Conservation (phyloP, 2,797 vertebrate genomes). For the Etheostoma nigrum region DNA sequence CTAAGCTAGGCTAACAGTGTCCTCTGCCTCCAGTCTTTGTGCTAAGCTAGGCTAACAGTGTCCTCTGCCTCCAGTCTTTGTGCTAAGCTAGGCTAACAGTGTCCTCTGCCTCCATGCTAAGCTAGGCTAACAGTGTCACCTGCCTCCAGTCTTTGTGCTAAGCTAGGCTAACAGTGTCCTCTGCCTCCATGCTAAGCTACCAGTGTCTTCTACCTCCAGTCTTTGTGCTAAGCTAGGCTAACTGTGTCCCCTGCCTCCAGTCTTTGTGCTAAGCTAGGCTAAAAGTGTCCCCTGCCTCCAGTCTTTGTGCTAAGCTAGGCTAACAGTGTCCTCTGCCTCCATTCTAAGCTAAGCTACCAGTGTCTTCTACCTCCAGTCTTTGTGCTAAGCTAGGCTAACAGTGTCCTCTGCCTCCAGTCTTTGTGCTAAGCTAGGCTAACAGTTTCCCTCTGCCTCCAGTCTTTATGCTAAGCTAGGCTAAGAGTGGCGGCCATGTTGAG, state of each 20-base stretch:
- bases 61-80: neutral
- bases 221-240: neutral
- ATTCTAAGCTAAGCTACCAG: no score
- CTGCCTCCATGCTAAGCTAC: no score
- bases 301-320: neutral
- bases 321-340: neutral
- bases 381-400: constrained; percentile 3
- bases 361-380: neutral
- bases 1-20: no score
- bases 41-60: constrained; percentile 5
- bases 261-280: neutral
- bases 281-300: no score
- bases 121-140: neutral
- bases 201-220: no score
- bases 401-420: neutral
- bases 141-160: no score
- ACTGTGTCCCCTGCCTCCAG: neutral
- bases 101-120: neutral
- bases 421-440: neutral
- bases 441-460: neutral
- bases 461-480: constrained; percentile 11
- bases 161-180: no score
- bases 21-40: neutral
- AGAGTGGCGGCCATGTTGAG: constrained; percentile 32
- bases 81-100: neutral